Evolutionary conservation across 2,888 invertebrate genomes (phyloP), one percentile per base, ranked within the genome.

Genomic region (Notocelia uddmanniana): DNA sequence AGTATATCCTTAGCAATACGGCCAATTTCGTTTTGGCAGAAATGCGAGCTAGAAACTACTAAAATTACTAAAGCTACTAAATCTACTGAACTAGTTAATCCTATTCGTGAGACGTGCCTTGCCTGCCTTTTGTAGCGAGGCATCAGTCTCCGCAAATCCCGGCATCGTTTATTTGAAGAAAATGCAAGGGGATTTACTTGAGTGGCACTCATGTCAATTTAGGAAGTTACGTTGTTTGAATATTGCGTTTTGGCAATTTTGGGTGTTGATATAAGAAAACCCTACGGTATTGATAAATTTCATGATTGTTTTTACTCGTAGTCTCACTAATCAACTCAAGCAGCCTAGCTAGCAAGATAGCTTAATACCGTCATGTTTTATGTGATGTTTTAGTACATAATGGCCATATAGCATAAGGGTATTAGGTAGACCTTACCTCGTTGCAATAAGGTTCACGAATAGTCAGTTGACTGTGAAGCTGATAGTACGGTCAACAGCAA

Each of bases 141-240:
- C 72, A 72, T 72, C 72, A 67, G 60, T 72, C 67, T 68, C 50
- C 21, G 19, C 55, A 68, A 72, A 72, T 67, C 67, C 71, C 18
- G 54, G 37, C 48, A 72, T 68, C 60, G 55, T 68, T 72, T 72
- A 72, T 68, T 72, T 62, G 50, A 60, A 68, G 71, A 59, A 63
- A 57, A 55, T 52, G 58, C 48, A 66, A 31, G 45, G 31, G 37
- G 45, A 52, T 71, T 41, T 52, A 5, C 41, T 19, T 50, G 31
- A 60, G 54, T 60, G 34, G 45, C 66, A 71, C 58, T 60, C 54
- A 52, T 52, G 70, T 71, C 54, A 71, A 71, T 67, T 66, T 63
- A 31, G 45, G 11, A 48, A 48, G 19, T 67, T 58, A 37, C 45
- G 54, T 69, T 59, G 18, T 60, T 69, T 31, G 60, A 69, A 69